Conservation (phyloP, 2,888 invertebrate genomes). For the Seira ritae region DNA sequence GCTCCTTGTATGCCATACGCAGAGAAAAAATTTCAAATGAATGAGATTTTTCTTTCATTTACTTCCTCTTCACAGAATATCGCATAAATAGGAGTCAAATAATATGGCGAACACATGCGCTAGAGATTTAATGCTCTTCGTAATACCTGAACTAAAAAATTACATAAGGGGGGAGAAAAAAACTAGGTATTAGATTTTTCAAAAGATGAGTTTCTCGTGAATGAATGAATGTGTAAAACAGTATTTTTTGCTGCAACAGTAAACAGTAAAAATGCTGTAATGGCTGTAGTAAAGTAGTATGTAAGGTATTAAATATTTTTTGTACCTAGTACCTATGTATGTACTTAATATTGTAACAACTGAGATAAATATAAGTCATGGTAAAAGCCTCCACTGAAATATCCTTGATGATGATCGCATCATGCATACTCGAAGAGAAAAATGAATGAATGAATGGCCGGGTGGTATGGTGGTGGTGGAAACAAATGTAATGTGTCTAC, state of each 20-base stretch:
- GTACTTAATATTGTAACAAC: no score
- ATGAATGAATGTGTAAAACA: background rate
- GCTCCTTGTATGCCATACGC: background rate
- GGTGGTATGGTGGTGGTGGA: slow-evolving; percentile 17
- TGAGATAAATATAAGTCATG: no score
- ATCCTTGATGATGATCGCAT: no score
- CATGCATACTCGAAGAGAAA: no score
- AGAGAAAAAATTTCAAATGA: background rate
- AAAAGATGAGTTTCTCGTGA: background rate
- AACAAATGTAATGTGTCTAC: background rate
- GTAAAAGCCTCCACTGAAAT: no score
- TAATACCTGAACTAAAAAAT: no score
- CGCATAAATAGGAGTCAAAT: background rate
- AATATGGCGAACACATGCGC: background rate
- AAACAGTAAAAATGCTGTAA: no score
- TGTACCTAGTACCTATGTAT: no score
- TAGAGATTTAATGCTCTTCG: background rate
- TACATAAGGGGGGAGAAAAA: background rate
- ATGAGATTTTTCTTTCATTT: background rate
- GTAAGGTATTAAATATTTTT: no score
- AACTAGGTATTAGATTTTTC: background rate
- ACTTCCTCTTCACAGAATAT: background rate
- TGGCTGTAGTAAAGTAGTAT: no score
- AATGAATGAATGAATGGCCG: slow-evolving; percentile 15
- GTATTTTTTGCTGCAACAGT: background rate